These are phyloP conservation scores for Perccottus glenii DNA, from an alignment of 2,113 vertebrate genomes.

Conservation along the genomic window DNA sequence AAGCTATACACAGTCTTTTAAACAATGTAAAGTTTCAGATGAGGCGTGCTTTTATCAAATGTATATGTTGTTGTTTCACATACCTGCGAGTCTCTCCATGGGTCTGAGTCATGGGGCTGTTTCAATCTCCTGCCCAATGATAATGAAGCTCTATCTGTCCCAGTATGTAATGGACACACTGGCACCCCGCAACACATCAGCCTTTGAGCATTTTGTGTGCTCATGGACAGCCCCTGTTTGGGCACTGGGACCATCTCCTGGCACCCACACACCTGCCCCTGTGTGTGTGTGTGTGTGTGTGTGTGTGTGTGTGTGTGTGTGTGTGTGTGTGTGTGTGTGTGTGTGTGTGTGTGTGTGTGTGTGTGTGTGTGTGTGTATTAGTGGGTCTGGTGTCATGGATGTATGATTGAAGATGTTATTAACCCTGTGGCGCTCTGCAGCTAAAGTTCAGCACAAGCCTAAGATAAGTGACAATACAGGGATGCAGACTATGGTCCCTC, in stretches of 20 bases:
- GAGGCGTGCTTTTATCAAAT: slow-evolving; percentile 2
- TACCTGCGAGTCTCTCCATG: slow-evolving; percentile 21
- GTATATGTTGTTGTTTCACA: slow-evolving; percentile 1
- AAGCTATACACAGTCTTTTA: not conserved
- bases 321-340: slow-evolving; percentile 41
- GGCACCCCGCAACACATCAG: slow-evolving; percentile 65
- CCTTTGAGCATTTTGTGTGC: slow-evolving; percentile 67
- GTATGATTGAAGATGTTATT: slow-evolving; percentile 82
- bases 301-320: slow-evolving; percentile 43
- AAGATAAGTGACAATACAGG: slow-evolving; percentile 50
- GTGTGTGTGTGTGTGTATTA: slow-evolving; percentile 47
- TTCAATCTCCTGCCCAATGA: slow-evolving; percentile 73
- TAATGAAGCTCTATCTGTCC: slow-evolving; percentile 75
- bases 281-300: slow-evolving; percentile 37
- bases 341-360: slow-evolving; percentile 53
- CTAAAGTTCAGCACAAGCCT: slow-evolving; percentile 40
- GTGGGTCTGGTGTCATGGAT: slow-evolving; percentile 65
- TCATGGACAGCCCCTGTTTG: slow-evolving; percentile 35
- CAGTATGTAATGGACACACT: slow-evolving; percentile 65
- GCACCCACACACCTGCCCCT: slow-evolving; percentile 36
- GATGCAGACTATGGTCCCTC: slow-evolving; percentile 10
- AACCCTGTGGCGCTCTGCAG: slow-evolving; percentile 63
- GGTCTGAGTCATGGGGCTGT: slow-evolving; percentile 49
- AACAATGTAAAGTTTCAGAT: slow-evolving; percentile 2
- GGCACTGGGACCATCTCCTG: slow-evolving; percentile 46